Evolutionary conservation across 2,888 invertebrate genomes (phyloP).

Genomic region (Torymus texanus): DNA sequence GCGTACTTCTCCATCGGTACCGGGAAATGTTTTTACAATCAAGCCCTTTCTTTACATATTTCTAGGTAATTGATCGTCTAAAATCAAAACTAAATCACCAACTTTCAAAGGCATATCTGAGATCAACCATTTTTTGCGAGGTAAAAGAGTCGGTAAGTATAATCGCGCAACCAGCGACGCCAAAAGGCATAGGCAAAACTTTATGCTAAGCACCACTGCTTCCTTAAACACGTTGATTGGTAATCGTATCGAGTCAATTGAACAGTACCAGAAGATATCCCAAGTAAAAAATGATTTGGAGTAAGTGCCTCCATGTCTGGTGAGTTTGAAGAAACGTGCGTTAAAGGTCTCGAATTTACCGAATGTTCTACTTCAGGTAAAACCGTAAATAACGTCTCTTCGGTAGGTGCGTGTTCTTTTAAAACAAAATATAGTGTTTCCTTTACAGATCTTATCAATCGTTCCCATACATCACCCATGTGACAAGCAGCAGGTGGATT

Average conservation of each 20-base stretch:
- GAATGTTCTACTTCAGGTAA: constrained; percentile 37
- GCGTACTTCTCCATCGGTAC: not conserved
- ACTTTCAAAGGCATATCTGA: not conserved
- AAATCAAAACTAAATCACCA: not conserved
- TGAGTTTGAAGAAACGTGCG: constrained; percentile 23
- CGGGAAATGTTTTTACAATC: not conserved
- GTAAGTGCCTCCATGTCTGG: constrained; percentile 11
- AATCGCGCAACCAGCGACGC: constrained; percentile 35
- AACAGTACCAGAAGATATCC: not conserved
- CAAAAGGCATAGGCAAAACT: constrained; percentile 30
- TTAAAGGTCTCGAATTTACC: constrained; percentile 30
- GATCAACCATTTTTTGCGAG: constrained; percentile 9
- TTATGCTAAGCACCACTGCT: constrained; percentile 30
- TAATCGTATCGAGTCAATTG: constrained; percentile 16
- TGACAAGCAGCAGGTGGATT: constrained; percentile 19
- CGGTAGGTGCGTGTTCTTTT: constrained; percentile 9
- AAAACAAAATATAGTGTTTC: not conserved
- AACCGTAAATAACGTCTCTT: constrained; percentile 34
- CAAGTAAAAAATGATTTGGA: constrained; percentile 46
- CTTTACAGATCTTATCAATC: constrained; percentile 32
- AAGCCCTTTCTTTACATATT: not conserved
- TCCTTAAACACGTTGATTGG: constrained; percentile 4
- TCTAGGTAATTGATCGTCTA: not conserved
- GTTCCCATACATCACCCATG: constrained; percentile 41
- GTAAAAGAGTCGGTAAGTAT: constrained; percentile 22